These are phyloP conservation scores for Amazona finschi DNA, from an alignment of 2,797 vertebrate genomes.

Conservation along the genomic window DNA sequence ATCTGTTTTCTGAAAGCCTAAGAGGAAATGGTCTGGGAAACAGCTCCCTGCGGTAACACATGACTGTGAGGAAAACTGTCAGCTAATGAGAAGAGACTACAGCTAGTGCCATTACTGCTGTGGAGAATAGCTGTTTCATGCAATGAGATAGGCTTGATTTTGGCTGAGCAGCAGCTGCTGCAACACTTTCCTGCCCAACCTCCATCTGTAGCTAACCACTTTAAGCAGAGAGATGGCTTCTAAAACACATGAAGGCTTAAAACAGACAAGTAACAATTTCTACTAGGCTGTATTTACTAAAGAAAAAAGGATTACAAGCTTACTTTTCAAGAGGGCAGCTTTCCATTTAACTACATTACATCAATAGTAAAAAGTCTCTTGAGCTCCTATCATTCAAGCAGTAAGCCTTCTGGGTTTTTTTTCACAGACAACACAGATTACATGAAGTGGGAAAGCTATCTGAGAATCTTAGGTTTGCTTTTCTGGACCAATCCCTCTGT, in stretches of 20 bases:
- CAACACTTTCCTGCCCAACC: background rate
- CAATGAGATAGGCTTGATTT: background rate
- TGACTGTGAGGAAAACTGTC: background rate
- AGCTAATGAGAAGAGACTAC: background rate
- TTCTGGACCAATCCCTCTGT: background rate
- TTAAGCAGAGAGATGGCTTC: background rate
- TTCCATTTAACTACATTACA: constrained; percentile 12
- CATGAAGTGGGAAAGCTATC: background rate
- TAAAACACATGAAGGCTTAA: background rate
- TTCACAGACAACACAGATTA: background rate
- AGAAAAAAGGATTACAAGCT: constrained; percentile 25
- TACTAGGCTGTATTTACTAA: background rate
- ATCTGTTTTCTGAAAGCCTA: background rate
- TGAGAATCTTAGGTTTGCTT: background rate
- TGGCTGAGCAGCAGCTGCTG: background rate
- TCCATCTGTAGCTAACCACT: background rate
- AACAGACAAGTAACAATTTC: background rate
- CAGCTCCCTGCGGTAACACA: background rate
- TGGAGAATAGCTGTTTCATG: background rate
- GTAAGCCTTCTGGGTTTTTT: background rate
- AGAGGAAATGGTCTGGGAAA: background rate
- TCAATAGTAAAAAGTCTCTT: background rate
- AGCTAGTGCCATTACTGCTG: background rate
- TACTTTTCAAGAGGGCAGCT: background rate
- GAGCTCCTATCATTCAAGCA: background rate